These are phyloP conservation scores for Kryphioiulus occultus DNA, from an alignment of 2,888 invertebrate genomes.

Conservation along the genomic window DNA sequence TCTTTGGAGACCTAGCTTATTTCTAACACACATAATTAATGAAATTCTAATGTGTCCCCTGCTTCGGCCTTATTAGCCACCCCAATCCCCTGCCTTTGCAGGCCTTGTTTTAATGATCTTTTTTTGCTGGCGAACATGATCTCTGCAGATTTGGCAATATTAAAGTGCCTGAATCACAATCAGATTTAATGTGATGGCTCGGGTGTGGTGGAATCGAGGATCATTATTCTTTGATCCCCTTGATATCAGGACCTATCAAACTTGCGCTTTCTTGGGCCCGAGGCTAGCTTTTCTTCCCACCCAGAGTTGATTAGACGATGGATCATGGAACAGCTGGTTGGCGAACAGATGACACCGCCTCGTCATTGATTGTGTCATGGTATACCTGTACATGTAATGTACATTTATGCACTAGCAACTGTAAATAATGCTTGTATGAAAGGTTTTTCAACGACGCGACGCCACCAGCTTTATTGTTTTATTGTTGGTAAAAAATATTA, in stretches of 20 bases:
- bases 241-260: neutral
- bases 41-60: neutral
- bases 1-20: neutral
- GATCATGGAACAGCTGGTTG: neutral
- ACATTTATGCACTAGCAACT: too few species aligned
- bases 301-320: neutral
- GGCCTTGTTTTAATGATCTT: neutral
- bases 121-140: neutral
- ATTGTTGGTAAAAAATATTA: too few species aligned
- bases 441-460: too few species aligned
- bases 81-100: neutral
- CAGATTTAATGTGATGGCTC: neutral
- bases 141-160: neutral
- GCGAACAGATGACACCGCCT: neutral
- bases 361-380: neutral
- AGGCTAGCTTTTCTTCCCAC: slow-evolving; percentile 11
- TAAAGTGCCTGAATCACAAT: slow-evolving; percentile 23
- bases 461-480: too few species aligned
- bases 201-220: slow-evolving; percentile 23
- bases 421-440: too few species aligned
- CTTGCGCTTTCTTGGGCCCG: neutral
- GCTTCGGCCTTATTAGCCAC: neutral
- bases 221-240: slow-evolving; percentile 23
- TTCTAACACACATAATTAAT: neutral
- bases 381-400: too few species aligned